phyloP scores from a whole-genome alignment of 2,888 invertebrate genomes.

The Synanthedon myopaeformis region DNA sequence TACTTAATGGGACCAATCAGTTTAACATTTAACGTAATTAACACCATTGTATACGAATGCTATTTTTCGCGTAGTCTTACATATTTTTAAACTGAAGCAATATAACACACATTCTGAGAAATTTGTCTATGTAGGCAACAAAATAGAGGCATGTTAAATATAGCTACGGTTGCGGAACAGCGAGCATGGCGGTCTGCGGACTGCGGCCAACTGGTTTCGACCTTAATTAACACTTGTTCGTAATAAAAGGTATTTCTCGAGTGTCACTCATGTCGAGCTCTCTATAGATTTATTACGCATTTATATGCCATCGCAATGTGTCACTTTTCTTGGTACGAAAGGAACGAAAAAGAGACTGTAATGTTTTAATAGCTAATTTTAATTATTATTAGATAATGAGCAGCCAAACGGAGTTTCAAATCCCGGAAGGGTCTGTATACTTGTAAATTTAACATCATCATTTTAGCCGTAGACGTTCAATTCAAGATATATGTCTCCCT shows the following conservation, averaged over 20 bases:
- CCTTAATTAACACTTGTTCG: conserved; percentile 11
- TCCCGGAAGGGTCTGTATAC: too few relatives aligned
- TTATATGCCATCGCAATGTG: not conserved
- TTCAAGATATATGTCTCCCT: too few relatives aligned
- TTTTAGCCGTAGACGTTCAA: too few relatives aligned
- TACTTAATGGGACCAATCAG: too few relatives aligned
- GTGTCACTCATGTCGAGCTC: not conserved
- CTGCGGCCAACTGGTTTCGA: conserved; percentile 10
- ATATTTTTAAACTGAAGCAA: not conserved
- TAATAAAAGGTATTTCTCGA: not conserved
- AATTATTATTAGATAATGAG: too few relatives aligned
- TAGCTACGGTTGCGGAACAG: conserved; percentile 10
- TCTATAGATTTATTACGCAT: not conserved
- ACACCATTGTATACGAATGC: too few relatives aligned
- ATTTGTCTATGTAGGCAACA: conserved; percentile 4
- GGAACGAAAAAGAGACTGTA: too few relatives aligned
- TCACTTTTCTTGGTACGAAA: not conserved
- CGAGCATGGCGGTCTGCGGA: conserved; percentile 3
- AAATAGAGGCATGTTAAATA: conserved; percentile 11
- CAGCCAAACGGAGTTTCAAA: too few relatives aligned
- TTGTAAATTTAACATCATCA: too few relatives aligned
- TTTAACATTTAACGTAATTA: too few relatives aligned
- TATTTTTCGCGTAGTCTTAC: too few relatives aligned
- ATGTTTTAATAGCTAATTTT: too few relatives aligned
- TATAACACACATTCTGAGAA: not conserved